Conservation (phyloP, 1,140 invertebrate genomes). For the Argopecten irradians region DNA sequence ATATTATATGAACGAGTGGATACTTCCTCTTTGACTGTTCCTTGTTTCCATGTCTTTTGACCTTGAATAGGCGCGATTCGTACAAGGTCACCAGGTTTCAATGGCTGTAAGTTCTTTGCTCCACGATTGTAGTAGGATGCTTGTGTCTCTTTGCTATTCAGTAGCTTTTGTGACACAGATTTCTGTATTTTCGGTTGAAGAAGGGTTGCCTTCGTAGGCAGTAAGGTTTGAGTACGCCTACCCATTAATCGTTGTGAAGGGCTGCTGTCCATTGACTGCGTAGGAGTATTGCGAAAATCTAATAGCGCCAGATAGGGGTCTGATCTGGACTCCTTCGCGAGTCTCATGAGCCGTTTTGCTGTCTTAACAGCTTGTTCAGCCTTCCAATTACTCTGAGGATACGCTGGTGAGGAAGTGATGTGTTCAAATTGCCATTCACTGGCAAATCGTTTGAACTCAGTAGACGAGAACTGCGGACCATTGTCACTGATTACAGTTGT, state of each 20-base stretch:
- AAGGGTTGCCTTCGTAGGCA: constrained; percentile 44
- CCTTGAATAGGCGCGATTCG: constrained; percentile 22
- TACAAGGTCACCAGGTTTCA: constrained; percentile 25
- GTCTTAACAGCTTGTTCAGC: constrained; percentile 43
- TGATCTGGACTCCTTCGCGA: background rate
- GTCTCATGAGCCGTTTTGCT: constrained; percentile 35
- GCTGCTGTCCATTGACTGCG: constrained; percentile 41
- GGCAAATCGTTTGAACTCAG: constrained; percentile 43
- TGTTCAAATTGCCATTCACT: constrained; percentile 28
- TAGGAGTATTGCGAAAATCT: constrained; percentile 52
- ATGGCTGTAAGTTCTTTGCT: background rate
- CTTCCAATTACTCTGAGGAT: constrained; percentile 41
- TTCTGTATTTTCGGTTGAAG: background rate
- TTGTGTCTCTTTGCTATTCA: constrained; percentile 33
- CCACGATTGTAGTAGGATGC: constrained; percentile 32
- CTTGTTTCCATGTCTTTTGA: constrained; percentile 5
- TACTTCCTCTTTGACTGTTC: background rate
- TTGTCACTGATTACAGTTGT: constrained; percentile 45
- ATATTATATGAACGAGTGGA: no score
- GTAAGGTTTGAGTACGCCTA: constrained; percentile 49
- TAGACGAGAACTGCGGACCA: constrained; percentile 40
- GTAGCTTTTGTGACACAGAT: constrained; percentile 21
- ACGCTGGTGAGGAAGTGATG: constrained; percentile 30
- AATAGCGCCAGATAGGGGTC: constrained; percentile 51
- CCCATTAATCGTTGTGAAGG: constrained; percentile 54